Evolutionary conservation across 2,888 invertebrate genomes (phyloP).

Genomic region (Agonum fuliginosum): DNA sequence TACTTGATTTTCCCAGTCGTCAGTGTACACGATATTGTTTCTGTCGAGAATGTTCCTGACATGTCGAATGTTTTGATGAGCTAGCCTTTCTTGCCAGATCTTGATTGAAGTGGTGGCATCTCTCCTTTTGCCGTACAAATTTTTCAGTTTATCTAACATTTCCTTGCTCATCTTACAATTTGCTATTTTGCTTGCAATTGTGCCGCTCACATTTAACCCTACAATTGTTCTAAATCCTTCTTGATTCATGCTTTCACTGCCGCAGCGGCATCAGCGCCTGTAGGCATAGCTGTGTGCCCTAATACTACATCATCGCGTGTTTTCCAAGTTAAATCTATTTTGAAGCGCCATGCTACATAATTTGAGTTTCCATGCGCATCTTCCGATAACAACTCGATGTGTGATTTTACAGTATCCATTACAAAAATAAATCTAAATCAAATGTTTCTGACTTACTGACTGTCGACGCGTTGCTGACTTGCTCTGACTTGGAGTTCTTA

Average conservation of each 20-base stretch:
- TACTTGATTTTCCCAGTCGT: constrained; percentile 64
- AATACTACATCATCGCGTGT: neutral
- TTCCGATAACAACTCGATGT: neutral
- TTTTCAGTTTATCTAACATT: neutral
- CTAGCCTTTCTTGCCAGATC: constrained; percentile 64
- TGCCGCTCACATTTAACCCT: constrained; percentile 8
- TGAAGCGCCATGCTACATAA: constrained; percentile 25
- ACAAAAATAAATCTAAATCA: no score
- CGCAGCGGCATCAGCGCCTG: neutral
- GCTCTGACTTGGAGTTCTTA: no score
- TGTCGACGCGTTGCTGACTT: no score
- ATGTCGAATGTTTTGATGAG: constrained; percentile 62
- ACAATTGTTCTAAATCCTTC: neutral
- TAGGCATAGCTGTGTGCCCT: neutral
- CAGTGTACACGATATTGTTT: constrained; percentile 62
- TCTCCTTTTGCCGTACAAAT: neutral
- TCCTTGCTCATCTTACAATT: neutral
- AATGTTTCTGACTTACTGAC: no score
- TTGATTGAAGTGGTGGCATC: constrained; percentile 60
- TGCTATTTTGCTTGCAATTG: constrained; percentile 10
- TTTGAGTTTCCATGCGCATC: constrained; percentile 8
- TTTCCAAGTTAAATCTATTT: neutral
- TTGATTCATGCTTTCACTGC: neutral
- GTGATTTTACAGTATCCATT: neutral
- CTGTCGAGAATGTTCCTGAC: constrained; percentile 62